These are phyloP conservation scores for Tympanoctomys barrerae DNA, from an alignment of 2,797 vertebrate species.

Conservation along the genomic window DNA sequence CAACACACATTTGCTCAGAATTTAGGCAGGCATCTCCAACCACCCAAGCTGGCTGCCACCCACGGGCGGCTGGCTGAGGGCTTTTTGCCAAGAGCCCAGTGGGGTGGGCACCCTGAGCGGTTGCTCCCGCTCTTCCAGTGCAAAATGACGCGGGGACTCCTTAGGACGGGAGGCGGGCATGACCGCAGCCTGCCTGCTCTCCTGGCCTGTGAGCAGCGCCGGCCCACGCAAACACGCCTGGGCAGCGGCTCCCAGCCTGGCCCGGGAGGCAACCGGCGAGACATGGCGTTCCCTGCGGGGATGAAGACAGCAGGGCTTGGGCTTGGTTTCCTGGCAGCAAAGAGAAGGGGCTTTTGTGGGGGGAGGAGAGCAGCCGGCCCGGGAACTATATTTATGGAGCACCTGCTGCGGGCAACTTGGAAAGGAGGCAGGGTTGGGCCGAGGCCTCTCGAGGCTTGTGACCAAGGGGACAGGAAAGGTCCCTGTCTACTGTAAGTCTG, in stretches of 20 bases:
- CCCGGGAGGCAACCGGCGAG: constrained; percentile 28
- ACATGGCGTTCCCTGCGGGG: constrained; percentile 78
- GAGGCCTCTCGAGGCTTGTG: constrained; percentile 79
- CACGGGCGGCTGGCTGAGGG: not conserved
- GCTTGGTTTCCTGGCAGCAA: constrained; percentile 74
- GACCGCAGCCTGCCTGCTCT: not conserved
- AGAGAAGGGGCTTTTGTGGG: constrained; percentile 65
- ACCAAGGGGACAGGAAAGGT: constrained; percentile 55
- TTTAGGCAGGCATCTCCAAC: not conserved
- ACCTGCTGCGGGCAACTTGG: constrained; percentile 71
- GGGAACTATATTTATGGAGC: constrained; percentile 76
- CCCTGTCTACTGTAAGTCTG: constrained; percentile 19
- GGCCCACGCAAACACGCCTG: constrained; percentile 66
- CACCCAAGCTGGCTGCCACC: not conserved
- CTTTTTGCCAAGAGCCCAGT: not conserved
- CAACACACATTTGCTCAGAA: not conserved
- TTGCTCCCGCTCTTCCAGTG: not conserved
- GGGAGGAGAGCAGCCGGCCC: constrained; percentile 46
- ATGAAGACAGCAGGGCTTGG: not conserved
- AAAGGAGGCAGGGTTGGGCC: constrained; percentile 64
- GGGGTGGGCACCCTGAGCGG: not conserved
- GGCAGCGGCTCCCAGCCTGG: not conserved
- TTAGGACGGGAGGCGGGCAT: constrained; percentile 60
- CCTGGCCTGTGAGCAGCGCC: constrained; percentile 63
- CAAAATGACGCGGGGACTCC: constrained; percentile 19